Evolutionary conservation across 2,113 vertebrate genomes (phyloP).

Genomic region (Cyanoderma ruficeps): DNA sequence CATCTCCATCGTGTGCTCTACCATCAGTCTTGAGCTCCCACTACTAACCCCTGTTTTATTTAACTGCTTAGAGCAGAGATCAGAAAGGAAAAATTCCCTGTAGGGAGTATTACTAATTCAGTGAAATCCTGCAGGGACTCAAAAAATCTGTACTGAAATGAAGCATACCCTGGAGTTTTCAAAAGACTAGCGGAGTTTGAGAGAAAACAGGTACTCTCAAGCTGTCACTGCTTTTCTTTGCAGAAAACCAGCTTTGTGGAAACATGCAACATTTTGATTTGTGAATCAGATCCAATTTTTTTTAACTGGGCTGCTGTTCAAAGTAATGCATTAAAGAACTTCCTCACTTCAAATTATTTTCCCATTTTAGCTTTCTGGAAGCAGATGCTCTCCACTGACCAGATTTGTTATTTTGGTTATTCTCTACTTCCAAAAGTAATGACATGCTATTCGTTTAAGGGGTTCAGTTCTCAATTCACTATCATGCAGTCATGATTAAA

Average conservation of each 20-base stretch:
- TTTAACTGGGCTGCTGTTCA: background rate
- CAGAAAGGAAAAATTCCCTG: background rate
- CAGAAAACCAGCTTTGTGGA: background rate
- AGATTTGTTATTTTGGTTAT: background rate
- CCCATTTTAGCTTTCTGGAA: background rate
- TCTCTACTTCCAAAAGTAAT: constrained; percentile 1
- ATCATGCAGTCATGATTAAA: background rate
- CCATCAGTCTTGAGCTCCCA: background rate
- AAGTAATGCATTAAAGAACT: background rate
- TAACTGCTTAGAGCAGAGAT: background rate
- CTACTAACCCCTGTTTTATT: background rate
- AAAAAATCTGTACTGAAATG: background rate
- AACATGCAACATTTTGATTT: background rate
- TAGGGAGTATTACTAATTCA: background rate
- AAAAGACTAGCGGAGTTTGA: background rate
- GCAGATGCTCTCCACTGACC: background rate
- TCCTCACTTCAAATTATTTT: background rate
- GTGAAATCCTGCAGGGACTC: background rate
- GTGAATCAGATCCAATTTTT: background rate
- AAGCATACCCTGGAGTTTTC: background rate
- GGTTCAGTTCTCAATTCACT: background rate
- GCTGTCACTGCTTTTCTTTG: background rate
- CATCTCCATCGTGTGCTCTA: background rate
- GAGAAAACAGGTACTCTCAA: constrained; percentile 1
- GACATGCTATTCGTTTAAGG: background rate